Evolutionary conservation across 2,888 invertebrate species (phyloP), one percentile per base, ranked within the genome.

Genomic region (Neria commutata): DNA sequence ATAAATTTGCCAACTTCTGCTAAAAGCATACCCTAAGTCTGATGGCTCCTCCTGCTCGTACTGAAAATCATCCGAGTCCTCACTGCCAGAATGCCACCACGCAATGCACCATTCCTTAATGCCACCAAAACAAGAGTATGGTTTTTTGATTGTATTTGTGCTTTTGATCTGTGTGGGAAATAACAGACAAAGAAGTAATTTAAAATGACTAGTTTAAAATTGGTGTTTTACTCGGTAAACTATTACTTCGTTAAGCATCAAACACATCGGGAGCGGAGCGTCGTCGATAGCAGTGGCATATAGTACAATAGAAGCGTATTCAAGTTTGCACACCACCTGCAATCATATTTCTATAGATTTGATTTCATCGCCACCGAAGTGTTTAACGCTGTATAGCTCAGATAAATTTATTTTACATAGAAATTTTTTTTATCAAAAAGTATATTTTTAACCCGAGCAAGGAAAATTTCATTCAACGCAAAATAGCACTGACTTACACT

Each of bases 31-130:
- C 63, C 89, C 90, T 68, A 87, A 88, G 81, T 91, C 88, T 73
- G 93, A 89, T 64, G 89, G 87, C 75, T 90, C 89, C 76, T 94
- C 94, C 63, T 88, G 87, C 29, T 90, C 90, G 55, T 81, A 82
- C 52, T 73, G 91, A 69, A 89, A 90, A 64, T 91, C 91, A 70
- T 91, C 90, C 63, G 89, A 85, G 73, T 93, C 92, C 63, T 93
- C 92, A 34, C 92, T 85, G 0, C 93, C 93, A 14, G 92, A 92
- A 80, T 92, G 92, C 92, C 92, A 93, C 93, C 93, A 93, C 75
- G 92, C 92, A 57, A 92, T 86, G 80, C 93, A 93, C 93, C 92
- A 92, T 65, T 89, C 88, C 63, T 88, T 83, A 55, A 90, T 82
- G 17, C 86, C 78, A 66, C 79, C 77, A 70, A 80, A 75, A 65